Base-by-base conservation (phyloP, 2,113 vertebrate species). In the Cyprinus carpio region DNA sequence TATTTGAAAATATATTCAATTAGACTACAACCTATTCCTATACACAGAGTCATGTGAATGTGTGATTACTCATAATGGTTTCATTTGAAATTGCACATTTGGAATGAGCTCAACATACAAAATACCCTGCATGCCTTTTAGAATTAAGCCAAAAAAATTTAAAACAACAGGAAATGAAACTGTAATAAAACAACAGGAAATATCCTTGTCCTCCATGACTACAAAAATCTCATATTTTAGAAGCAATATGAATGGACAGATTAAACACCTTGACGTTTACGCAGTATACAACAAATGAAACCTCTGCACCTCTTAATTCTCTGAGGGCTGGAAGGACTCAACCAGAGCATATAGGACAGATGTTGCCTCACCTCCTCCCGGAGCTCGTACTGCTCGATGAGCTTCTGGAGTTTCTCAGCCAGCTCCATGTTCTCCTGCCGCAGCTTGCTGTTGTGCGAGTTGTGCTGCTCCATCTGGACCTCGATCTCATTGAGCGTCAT, bases 371-470 rank as follows among this genome's bases (percentile, higher is more conserved):
- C 98, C 97, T 99, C 98, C 93, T 99, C 98, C 83, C 98, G 89
- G 76, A 99, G 91, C 0, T 98, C 96, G 1, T 99, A 99, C 89
- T 99, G 98, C 89, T 98, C 97, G 1, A 98, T 97, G 81, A 99
- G 96, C 87, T 98, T 99, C 90, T 98, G 98, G 76, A 99, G 94
- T 86, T 99, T 99, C 83, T 99, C 97, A 0, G 97, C 97, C 91
- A 99, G 93, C 86, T 99, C 98, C 82, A 97, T 93, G 85, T 99
- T 99, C 83, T 99, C 98, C 93, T 99, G 98, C 23, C 97, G 94
- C 84, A 99, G 96, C 84, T 97, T 98, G 92, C 96, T 93, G 75
- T 99, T 99, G 88, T 97, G 97, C 20, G 94, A 90, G 82, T 95
- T 97, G 37, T 99, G 98, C 87, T 99, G 97, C 77, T 99, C 98